These are phyloP conservation scores for Dicrostonyx torquatus DNA, from an alignment of 2,797 vertebrate species.

Conservation along the genomic window DNA sequence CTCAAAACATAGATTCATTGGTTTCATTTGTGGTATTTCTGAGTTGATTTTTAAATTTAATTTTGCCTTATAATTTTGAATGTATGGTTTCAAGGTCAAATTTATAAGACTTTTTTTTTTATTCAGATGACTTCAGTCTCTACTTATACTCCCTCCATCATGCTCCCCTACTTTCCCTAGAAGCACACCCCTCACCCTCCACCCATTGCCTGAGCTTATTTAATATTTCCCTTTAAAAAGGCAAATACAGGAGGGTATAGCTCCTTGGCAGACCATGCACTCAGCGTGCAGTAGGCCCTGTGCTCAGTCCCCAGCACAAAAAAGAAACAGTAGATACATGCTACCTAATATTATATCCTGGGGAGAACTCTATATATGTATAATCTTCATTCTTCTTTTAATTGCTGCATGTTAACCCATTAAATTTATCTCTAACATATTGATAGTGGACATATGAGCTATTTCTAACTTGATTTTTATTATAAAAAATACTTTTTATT, in stretches of 20 bases:
- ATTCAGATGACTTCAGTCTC: background rate
- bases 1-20: constrained; percentile 2
- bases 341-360: background rate
- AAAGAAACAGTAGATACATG: background rate
- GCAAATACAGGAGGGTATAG: background rate
- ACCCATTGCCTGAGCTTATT: background rate
- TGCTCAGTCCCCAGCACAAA: background rate
- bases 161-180: background rate
- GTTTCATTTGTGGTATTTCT: constrained; percentile 46
- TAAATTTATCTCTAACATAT: constrained; percentile 6
- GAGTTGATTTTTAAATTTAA: constrained; percentile 28
- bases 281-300: background rate
- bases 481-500: background rate
- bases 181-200: background rate
- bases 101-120: background rate
- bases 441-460: background rate
- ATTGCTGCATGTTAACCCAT: background rate
- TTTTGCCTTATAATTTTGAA: constrained; percentile 43
- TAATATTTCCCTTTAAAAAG: constrained; percentile 23
- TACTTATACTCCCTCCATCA: background rate
- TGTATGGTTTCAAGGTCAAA: constrained; percentile 11
- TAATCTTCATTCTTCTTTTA: background rate
- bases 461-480: background rate
- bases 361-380: background rate
- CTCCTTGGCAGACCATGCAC: background rate